Conservation (phyloP, 2,113 vertebrate genomes). For the Gobius niger region DNA sequence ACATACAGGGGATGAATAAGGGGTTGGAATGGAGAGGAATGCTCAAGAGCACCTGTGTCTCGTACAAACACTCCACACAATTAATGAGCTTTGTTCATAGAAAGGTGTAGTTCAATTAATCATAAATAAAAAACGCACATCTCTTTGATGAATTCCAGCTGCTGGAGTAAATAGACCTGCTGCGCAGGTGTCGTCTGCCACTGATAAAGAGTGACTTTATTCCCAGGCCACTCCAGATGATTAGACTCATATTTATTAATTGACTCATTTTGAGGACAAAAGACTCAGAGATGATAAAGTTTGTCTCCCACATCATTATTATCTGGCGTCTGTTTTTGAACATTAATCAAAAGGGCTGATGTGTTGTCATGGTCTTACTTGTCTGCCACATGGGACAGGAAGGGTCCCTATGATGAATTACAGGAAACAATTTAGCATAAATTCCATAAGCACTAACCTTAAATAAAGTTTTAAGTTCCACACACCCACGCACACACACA, state of each 20-base stretch:
- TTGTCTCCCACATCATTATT: background rate
- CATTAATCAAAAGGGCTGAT: background rate
- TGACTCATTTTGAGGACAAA: conserved; percentile 31
- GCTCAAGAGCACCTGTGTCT: conserved; percentile 38
- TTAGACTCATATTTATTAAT: conserved; percentile 43
- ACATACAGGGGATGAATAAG: conserved; percentile 25
- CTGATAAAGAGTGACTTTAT: conserved; percentile 24
- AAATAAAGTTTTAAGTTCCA: background rate
- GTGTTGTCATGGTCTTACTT: background rate
- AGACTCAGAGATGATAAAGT: conserved; percentile 30
- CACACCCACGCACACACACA: background rate
- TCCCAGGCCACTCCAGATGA: conserved; percentile 25
- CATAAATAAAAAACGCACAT: conserved; percentile 15
- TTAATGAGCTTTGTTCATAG: conserved; percentile 29
- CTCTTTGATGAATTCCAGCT: conserved; percentile 29
- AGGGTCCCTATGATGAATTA: background rate
- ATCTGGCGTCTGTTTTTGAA: background rate
- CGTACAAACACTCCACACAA: conserved; percentile 13
- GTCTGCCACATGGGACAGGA: background rate
- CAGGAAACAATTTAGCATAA: background rate
- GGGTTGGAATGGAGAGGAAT: conserved; percentile 9
- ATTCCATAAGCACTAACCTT: too few species aligned
- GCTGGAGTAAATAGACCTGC: conserved; percentile 21
- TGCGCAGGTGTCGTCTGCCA: conserved; percentile 18
- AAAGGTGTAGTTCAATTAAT: conserved; percentile 33